phyloP scores from a whole-genome alignment of 2,113 vertebrate species.

The Crocuta crocuta region DNA sequence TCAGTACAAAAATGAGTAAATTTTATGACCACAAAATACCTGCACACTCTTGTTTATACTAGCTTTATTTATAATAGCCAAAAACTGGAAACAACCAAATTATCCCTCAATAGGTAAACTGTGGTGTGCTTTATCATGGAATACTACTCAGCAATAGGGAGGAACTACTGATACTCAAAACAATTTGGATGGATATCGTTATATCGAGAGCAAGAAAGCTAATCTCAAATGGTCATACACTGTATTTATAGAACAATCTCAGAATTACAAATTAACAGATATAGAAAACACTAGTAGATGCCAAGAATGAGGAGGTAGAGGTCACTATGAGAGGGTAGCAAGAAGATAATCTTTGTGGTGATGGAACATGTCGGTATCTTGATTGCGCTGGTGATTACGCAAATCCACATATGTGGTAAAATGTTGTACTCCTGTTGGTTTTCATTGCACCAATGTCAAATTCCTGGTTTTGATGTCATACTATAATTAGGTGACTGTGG shows the following conservation, averaged over 20 bases:
- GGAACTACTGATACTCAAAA: neutral
- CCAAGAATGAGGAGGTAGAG: rapidly evolving
- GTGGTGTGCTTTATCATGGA: neutral
- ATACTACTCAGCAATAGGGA: neutral
- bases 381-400: neutral
- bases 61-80: neutral
- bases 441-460: neutral
- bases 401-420: neutral
- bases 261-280: neutral
- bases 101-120: neutral
- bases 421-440: too few species aligned
- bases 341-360: neutral
- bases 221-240: neutral
- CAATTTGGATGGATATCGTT: neutral
- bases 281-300: neutral
- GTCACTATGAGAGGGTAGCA: neutral
- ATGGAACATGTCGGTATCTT: neutral
- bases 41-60: neutral
- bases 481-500: neutral
- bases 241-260: neutral
- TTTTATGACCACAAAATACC: neutral
- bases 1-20: neutral
- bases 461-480: neutral
- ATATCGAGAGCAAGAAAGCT: neutral
- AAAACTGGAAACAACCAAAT: neutral